Evolutionary conservation across 2,797 vertebrate genomes (phyloP).

Genomic region (Allobates femoralis): DNA sequence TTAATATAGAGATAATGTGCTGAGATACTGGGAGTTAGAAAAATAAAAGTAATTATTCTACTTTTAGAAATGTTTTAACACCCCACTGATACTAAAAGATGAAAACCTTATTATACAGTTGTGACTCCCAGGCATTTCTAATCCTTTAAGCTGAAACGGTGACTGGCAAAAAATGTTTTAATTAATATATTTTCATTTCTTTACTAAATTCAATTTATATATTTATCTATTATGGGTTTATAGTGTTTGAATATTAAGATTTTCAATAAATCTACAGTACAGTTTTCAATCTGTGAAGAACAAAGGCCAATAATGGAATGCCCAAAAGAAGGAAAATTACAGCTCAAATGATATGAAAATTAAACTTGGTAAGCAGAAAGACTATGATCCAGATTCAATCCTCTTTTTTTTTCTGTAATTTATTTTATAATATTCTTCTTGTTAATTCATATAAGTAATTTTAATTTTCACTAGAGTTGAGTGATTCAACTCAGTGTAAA

Average conservation of each 20-base stretch:
- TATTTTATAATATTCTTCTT: too few relatives aligned
- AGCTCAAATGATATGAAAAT: background rate
- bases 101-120: constrained; percentile 36
- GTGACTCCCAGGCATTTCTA: constrained; percentile 33
- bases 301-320: background rate
- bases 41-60: constrained; percentile 27
- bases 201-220: constrained; percentile 23
- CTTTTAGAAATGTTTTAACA: constrained; percentile 1
- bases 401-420: too few relatives aligned
- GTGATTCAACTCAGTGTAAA: too few relatives aligned
- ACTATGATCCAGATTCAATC: too few relatives aligned
- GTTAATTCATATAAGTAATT: too few relatives aligned
- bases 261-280: constrained; percentile 9
- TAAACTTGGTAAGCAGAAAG: background rate
- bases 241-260: background rate
- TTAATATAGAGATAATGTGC: constrained; percentile 20
- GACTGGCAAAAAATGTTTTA: constrained; percentile 16
- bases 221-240: constrained; percentile 2
- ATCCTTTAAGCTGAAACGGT: constrained; percentile 19
- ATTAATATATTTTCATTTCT: constrained; percentile 35
- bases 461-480: too few relatives aligned
- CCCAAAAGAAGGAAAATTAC: background rate
- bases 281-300: constrained; percentile 1
- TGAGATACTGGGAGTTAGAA: constrained; percentile 13
- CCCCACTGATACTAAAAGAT: constrained; percentile 28